Conservation (phyloP, 2,888 invertebrate species). For the Napeogenes sylphis region DNA sequence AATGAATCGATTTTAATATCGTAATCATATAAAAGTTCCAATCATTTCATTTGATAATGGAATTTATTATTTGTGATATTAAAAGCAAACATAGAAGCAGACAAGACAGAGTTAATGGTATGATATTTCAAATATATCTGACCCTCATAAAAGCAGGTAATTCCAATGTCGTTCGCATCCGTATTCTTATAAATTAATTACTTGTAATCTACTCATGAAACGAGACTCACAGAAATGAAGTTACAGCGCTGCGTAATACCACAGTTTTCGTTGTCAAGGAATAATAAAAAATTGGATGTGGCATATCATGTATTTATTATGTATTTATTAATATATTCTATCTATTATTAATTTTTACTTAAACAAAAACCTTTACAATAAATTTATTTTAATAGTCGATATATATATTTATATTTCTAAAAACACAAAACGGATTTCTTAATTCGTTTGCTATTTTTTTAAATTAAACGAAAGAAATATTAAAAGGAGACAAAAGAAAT, state of each 20-base stretch:
- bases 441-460: too few species aligned
- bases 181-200: conserved; percentile 79
- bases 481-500: too few species aligned
- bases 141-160: conserved; percentile 56
- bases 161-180: conserved; percentile 59
- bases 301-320: conserved; percentile 8
- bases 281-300: conserved; percentile 23
- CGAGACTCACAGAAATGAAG: conserved; percentile 74
- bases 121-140: conserved; percentile 18
- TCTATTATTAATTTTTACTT: background rate
- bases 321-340: background rate
- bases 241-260: conserved; percentile 60
- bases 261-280: conserved; percentile 25
- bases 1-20: too few species aligned
- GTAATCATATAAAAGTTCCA: too few species aligned
- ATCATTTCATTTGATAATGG: too few species aligned
- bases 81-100: too few species aligned
- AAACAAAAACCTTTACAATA: too few species aligned
- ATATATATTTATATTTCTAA: too few species aligned
- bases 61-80: too few species aligned
- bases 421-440: too few species aligned
- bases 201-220: conserved; percentile 77
- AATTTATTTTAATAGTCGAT: too few species aligned
- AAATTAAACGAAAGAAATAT: too few species aligned
- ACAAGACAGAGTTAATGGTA: background rate